Evolutionary conservation across 2,113 vertebrate species (phyloP).

Genomic region (Phaethornis superciliosus): DNA sequence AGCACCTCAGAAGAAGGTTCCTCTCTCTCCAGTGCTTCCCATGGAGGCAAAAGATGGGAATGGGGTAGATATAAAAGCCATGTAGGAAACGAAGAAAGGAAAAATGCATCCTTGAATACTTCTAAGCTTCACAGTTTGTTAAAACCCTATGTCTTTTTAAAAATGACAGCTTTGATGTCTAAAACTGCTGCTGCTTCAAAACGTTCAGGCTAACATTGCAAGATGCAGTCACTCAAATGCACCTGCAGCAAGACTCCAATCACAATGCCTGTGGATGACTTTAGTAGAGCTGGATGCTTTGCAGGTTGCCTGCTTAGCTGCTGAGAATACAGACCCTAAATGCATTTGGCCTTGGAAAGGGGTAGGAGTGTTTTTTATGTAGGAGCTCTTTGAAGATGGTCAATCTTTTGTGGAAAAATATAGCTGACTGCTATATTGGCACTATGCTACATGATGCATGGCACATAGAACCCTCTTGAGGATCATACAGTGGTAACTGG

Average conservation of each 20-base stretch:
- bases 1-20: neutral
- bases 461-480: neutral
- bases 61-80: fast-evolving
- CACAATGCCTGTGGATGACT: neutral
- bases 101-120: neutral
- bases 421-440: neutral
- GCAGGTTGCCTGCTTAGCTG: neutral
- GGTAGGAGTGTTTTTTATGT: neutral
- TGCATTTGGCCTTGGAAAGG: neutral
- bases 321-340: neutral
- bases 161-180: neutral
- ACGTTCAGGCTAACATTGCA: neutral
- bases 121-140: neutral
- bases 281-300: neutral
- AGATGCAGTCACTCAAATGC: fast-evolving
- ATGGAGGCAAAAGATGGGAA: neutral
- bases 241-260: neutral
- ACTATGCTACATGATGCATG: neutral
- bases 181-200: neutral
- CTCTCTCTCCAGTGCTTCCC: neutral
- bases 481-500: neutral
- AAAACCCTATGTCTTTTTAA: neutral
- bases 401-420: neutral
- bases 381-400: neutral
- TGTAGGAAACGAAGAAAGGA: neutral